Evolutionary conservation across 2,888 invertebrate species (phyloP).

Genomic region (Cheilosia pagana): DNA sequence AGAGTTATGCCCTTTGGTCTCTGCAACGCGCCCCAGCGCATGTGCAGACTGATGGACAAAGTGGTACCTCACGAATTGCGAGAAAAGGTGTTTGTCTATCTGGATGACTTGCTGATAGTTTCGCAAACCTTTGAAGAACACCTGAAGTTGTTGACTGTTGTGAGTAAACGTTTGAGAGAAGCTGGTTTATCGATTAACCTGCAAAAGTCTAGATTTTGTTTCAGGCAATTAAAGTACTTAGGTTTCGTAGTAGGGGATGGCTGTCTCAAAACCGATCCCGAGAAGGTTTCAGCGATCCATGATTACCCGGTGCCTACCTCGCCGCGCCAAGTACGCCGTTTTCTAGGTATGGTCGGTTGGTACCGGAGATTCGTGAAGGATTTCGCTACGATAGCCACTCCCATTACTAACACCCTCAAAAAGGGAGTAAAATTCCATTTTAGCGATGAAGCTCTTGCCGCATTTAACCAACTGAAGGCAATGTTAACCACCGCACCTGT

Average conservation of each 20-base stretch:
- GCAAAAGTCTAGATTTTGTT: no score
- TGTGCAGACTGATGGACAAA: no score
- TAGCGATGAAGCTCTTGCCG: background rate
- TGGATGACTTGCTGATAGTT: background rate
- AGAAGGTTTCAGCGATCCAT: background rate
- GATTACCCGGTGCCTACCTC: background rate
- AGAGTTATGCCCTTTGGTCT: no score
- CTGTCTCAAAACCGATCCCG: background rate
- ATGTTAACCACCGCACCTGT: background rate
- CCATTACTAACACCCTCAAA: background rate
- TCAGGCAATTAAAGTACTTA: background rate
- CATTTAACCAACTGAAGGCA: background rate
- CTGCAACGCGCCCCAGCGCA: no score
- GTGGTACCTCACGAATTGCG: background rate
- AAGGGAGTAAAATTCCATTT: background rate
- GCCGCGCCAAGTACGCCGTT: background rate
- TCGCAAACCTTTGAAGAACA: background rate
- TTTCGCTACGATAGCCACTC: background rate
- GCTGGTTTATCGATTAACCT: no score
- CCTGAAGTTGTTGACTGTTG: background rate
- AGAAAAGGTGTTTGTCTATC: background rate
- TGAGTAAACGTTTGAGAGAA: background rate
- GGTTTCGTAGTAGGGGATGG: background rate
- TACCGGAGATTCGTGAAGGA: background rate
- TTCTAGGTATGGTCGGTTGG: background rate